These are phyloP conservation scores for Galeruca laticollis DNA, from an alignment of 2,888 invertebrate species.

Conservation along the genomic window DNA sequence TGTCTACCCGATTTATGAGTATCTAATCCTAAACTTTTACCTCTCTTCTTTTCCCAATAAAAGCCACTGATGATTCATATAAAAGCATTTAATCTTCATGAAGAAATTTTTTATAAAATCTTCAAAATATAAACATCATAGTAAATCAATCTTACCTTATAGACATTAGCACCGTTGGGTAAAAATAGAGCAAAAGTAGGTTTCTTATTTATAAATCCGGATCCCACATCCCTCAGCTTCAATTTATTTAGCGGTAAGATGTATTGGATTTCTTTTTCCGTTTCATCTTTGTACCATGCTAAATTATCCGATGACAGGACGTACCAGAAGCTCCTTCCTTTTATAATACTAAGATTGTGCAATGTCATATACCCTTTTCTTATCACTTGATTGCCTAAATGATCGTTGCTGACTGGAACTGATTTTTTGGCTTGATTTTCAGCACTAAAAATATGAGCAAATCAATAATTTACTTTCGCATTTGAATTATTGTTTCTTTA, in stretches of 20 bases:
- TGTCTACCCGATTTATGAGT: too few relatives aligned
- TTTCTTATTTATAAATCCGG: conserved; percentile 96
- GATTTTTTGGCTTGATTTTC: conserved; percentile 94
- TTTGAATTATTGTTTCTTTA: too few relatives aligned
- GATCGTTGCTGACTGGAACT: conserved; percentile 85
- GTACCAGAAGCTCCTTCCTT: conserved; percentile 95
- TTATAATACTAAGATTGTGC: conserved; percentile 99
- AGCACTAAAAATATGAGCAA: conserved; percentile 82
- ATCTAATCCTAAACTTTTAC: too few relatives aligned
- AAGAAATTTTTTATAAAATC: too few relatives aligned
- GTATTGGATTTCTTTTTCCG: conserved; percentile 99
- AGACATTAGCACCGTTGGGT: conserved; percentile 95
- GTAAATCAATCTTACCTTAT: conserved; percentile 72
- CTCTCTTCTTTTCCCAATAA: too few relatives aligned
- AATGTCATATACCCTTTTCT: conserved; percentile 99
- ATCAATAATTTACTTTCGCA: too few relatives aligned
- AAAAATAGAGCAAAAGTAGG: conserved; percentile 99
- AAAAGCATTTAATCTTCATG: too few relatives aligned
- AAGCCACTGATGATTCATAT: too few relatives aligned
- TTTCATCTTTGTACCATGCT: conserved; percentile 91
- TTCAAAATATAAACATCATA: too few relatives aligned
- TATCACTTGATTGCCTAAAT: conserved; percentile 96
- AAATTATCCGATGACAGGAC: conserved; percentile 97
- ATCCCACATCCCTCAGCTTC: conserved; percentile 95
- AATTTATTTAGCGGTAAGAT: conserved; percentile 98